Evolutionary conservation across 2,888 invertebrate genomes (phyloP).

Genomic region (Linnaemya vulpina): DNA sequence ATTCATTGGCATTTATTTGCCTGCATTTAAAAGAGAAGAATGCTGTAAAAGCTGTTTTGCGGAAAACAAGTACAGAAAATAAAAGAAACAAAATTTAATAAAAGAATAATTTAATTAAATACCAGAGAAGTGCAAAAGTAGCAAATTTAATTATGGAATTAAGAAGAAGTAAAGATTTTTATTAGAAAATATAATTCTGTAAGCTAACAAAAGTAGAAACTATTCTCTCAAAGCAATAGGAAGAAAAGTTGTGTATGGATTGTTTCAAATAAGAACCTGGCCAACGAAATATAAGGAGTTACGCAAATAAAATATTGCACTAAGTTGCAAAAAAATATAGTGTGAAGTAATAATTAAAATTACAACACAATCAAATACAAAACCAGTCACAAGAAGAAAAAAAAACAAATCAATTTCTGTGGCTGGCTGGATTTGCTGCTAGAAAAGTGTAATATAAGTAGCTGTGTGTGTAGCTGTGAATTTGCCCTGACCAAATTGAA

Average conservation of each 20-base stretch:
- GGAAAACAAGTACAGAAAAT: constrained; percentile 55
- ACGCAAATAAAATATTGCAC: constrained; percentile 69
- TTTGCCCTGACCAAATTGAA: constrained; percentile 2
- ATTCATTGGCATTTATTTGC: constrained; percentile 64
- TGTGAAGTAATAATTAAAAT: constrained; percentile 49
- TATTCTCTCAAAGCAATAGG: constrained; percentile 31
- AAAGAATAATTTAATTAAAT: constrained; percentile 65
- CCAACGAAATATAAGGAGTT: constrained; percentile 66
- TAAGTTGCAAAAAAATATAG: constrained; percentile 42
- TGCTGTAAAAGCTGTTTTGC: constrained; percentile 57
- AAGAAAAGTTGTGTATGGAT: constrained; percentile 57
- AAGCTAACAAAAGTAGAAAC: neutral
- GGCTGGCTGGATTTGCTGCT: constrained; percentile 8
- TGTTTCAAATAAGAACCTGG: constrained; percentile 56
- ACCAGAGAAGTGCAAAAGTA: neutral
- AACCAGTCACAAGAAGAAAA: constrained; percentile 17
- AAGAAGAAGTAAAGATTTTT: constrained; percentile 3
- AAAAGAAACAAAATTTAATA: constrained; percentile 35
- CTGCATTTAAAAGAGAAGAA: constrained; percentile 60
- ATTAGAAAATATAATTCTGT: constrained; percentile 1
- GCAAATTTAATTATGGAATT: constrained; percentile 48
- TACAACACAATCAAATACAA: constrained; percentile 9
- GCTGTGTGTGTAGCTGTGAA: constrained; percentile 8
- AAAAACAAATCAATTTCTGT: constrained; percentile 4
- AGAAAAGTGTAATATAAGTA: neutral